Evolutionary conservation across 2,888 invertebrate species (phyloP).

Genomic region (Synanthedon vespiformis): DNA sequence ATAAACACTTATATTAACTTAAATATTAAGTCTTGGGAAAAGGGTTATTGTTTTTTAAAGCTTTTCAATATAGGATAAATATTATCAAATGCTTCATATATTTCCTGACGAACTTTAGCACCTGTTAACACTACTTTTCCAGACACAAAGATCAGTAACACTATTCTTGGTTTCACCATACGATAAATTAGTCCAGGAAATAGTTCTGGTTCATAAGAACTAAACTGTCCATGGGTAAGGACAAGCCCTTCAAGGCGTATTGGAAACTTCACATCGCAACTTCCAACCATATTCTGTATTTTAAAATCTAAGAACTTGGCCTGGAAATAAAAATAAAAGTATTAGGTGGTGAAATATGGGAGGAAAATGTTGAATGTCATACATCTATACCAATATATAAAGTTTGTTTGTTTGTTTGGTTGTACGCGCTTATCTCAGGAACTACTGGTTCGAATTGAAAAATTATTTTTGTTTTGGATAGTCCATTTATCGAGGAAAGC

Average conservation of each 20-base stretch:
- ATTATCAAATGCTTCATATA: conserved; percentile 95
- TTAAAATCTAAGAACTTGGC: conserved; percentile 86
- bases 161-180: conserved; percentile 97
- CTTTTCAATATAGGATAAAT: conserved; percentile 97
- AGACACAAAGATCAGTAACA: conserved; percentile 97
- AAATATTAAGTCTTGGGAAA: background rate
- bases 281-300: conserved; percentile 85
- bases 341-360: background rate
- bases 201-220: conserved; percentile 96
- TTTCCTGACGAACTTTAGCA: conserved; percentile 92
- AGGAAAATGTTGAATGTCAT: too few relatives aligned
- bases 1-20: too few relatives aligned
- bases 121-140: conserved; percentile 99
- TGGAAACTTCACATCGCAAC: conserved; percentile 82
- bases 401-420: too few relatives aligned
- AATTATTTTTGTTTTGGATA: too few relatives aligned
- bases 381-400: too few relatives aligned
- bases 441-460: too few relatives aligned
- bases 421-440: too few relatives aligned
- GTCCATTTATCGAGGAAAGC: too few relatives aligned
- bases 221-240: conserved; percentile 80
- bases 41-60: conserved; percentile 85
- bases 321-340: conserved; percentile 50
- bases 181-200: conserved; percentile 98
- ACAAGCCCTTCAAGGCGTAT: conserved; percentile 80